Evolutionary conservation across 2,888 invertebrate genomes (phyloP).

Genomic region (Smittia aterrima): DNA sequence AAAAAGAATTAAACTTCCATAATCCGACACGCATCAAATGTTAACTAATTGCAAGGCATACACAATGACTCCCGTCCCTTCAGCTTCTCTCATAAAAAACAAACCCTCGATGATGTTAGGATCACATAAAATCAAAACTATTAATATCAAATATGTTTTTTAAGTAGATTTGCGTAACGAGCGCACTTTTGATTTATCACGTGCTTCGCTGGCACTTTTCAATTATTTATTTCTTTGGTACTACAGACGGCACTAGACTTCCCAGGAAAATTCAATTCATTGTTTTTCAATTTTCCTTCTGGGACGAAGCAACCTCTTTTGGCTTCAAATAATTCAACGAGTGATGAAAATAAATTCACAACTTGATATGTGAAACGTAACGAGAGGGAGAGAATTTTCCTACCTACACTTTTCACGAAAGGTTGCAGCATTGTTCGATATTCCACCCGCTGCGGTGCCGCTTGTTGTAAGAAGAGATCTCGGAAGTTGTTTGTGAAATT

Average conservation of each 20-base stretch:
- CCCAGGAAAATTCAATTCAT: no score
- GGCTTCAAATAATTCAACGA: not conserved
- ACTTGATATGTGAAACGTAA: not conserved
- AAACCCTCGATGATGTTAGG: not conserved
- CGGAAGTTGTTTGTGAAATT: slow-evolving; percentile 40
- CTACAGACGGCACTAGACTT: no score
- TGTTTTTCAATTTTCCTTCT: no score
- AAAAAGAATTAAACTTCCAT: slow-evolving; percentile 38
- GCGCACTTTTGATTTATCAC: slow-evolving; percentile 34
- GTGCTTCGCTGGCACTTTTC: not conserved
- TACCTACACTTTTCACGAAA: not conserved
- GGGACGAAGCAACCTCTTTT: no score
- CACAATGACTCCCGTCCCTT: slow-evolving; percentile 16
- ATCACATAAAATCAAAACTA: slow-evolving; percentile 28
- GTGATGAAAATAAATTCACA: not conserved
- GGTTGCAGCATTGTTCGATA: slow-evolving; percentile 3
- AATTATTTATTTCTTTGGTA: not conserved
- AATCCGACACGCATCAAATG: slow-evolving; percentile 42
- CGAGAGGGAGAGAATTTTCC: not conserved
- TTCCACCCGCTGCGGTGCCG: slow-evolving; percentile 31
- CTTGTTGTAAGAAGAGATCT: not conserved
- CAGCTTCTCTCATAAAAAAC: not conserved
- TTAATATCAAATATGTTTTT: slow-evolving; percentile 40
- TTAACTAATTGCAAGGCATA: slow-evolving; percentile 41
- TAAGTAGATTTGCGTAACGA: slow-evolving; percentile 31